Conservation (phyloP, 2,113 vertebrate genomes). For the Noctilio leporinus region DNA sequence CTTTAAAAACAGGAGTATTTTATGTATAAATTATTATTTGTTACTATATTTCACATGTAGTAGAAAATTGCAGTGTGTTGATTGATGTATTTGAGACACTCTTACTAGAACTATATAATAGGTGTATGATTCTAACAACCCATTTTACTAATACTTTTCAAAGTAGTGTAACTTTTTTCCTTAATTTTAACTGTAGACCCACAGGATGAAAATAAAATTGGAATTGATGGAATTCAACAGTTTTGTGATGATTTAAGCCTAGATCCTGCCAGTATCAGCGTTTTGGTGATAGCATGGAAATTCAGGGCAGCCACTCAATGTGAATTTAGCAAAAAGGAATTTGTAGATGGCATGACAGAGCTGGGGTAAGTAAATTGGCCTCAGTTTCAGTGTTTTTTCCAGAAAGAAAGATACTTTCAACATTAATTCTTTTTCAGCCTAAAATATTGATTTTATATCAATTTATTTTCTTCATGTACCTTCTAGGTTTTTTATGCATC, state of each 20-base stretch:
- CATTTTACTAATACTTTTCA: background rate
- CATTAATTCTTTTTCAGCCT: background rate
- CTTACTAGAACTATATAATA: background rate
- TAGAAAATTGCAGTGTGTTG: background rate
- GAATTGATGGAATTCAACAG: slow-evolving; percentile 94
- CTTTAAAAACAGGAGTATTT: background rate
- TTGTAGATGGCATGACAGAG: slow-evolving; percentile 95
- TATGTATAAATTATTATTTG: background rate
- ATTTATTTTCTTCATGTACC: background rate
- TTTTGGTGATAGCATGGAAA: slow-evolving; percentile 95
- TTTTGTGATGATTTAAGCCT: slow-evolving; percentile 94
- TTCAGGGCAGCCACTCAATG: slow-evolving; percentile 95
- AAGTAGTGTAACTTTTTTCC: background rate
- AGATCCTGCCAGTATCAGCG: slow-evolving; percentile 92
- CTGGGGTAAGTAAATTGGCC: slow-evolving; percentile 85
- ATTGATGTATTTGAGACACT: background rate
- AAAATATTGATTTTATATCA: background rate
- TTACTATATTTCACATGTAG: background rate
- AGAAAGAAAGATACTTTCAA: background rate
- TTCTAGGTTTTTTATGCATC: background rate
- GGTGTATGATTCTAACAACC: background rate
- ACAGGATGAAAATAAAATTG: slow-evolving; percentile 98
- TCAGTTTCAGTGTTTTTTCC: background rate
- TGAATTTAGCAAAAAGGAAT: slow-evolving; percentile 96
- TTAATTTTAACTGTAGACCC: slow-evolving; percentile 83